These are phyloP conservation scores for Pentamera pediparva DNA, from an alignment of 53 echinoderm and acorn worm species.

Conservation along the genomic window DNA sequence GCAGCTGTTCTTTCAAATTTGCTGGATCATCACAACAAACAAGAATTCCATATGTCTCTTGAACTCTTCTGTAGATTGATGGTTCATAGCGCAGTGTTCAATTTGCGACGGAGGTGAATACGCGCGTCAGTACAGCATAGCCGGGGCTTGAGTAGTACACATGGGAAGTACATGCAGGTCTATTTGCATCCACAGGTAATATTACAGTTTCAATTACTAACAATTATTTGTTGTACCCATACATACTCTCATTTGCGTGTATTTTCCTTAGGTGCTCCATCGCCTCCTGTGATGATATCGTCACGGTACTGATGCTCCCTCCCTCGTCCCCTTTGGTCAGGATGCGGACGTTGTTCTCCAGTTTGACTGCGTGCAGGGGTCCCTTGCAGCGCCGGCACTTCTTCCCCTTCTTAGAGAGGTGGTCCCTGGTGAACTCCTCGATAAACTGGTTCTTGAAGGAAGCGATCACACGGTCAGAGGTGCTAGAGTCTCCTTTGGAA, in stretches of 20 bases:
- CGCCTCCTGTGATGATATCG: slow-evolving; percentile 76
- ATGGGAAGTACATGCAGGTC: too few species aligned
- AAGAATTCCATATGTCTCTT: too few species aligned
- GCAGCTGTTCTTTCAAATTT: too few species aligned
- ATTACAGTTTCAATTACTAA: neutral
- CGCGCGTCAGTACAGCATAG: too few species aligned
- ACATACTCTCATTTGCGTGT: slow-evolving; percentile 75
- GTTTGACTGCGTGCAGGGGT: slow-evolving; percentile 51
- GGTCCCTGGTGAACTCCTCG: slow-evolving; percentile 54
- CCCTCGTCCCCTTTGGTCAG: slow-evolving; percentile 54
- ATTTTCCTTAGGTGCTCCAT: slow-evolving; percentile 58
- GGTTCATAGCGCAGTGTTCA: too few species aligned
- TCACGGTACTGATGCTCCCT: slow-evolving; percentile 47
- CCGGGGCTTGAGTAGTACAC: too few species aligned
- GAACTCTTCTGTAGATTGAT: too few species aligned
- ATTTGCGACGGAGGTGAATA: too few species aligned
- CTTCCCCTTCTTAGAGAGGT: slow-evolving; percentile 45
- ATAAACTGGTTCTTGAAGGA: slow-evolving; percentile 54
- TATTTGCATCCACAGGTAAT: too few species aligned
- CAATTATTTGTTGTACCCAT: neutral
- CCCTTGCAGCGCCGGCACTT: slow-evolving; percentile 58
- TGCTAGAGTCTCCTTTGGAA: neutral
- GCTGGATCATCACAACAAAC: too few species aligned
- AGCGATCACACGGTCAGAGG: slow-evolving; percentile 45
- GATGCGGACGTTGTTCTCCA: slow-evolving; percentile 68